Evolutionary conservation across 2,113 vertebrate species (phyloP).

Genomic region (Nerophis ophidion): DNA sequence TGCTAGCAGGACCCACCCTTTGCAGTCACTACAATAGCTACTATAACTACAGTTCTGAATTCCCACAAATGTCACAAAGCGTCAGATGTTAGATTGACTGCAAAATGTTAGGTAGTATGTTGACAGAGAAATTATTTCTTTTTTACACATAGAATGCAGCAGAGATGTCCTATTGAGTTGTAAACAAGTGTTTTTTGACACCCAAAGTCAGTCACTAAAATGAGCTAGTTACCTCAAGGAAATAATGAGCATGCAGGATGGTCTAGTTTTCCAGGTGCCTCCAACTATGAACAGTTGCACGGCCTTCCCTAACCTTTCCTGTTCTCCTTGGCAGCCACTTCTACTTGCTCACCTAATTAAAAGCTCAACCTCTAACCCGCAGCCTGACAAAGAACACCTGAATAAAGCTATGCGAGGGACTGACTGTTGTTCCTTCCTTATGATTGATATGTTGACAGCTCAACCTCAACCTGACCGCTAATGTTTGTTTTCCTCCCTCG

Average conservation of each 20-base stretch:
- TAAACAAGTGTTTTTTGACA: neutral
- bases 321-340: conserved; percentile 55
- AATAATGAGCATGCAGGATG: conserved; percentile 17
- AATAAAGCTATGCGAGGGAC: conserved; percentile 18
- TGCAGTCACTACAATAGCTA: too few species aligned
- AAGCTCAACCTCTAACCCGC: conserved; percentile 55
- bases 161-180: too few species aligned
- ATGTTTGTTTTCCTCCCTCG: neutral
- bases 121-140: too few species aligned
- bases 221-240: neutral
- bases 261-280: conserved; percentile 37
- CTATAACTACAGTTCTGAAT: too few species aligned
- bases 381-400: conserved; percentile 29
- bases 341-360: conserved; percentile 63
- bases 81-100: too few species aligned
- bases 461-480: conserved; percentile 30
- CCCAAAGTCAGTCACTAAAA: neutral
- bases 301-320: conserved; percentile 49
- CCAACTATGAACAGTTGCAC: conserved; percentile 36
- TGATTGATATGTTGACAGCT: conserved; percentile 47
- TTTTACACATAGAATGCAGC: too few species aligned
- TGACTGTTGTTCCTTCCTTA: conserved; percentile 10
- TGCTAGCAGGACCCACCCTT: too few species aligned
- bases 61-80: too few species aligned
- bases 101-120: too few species aligned